Conservation (phyloP, 2,113 vertebrate species). For the Malurus cyaneus region DNA sequence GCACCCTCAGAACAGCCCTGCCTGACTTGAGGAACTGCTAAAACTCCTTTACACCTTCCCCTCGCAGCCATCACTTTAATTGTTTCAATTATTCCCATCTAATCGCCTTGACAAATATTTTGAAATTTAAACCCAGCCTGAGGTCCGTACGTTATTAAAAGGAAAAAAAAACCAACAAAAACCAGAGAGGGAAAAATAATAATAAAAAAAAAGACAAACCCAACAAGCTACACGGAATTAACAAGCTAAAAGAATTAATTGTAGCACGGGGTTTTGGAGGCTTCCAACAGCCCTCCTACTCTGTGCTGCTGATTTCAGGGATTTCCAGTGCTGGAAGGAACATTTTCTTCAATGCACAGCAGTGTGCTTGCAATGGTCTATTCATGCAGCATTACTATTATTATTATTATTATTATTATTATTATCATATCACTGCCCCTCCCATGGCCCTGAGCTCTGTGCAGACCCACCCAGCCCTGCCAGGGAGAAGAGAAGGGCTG, state of each 20-base stretch:
- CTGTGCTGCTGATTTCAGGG: neutral
- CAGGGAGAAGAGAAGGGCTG: accelerated
- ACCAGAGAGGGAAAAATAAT: too few relatives aligned
- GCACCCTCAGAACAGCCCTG: neutral
- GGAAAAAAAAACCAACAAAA: neutral
- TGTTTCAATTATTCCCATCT: constrained; percentile 59
- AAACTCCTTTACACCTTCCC: constrained; percentile 6
- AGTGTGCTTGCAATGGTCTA: neutral
- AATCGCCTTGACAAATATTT: constrained; percentile 58
- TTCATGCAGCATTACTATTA: neutral
- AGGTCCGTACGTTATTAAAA: neutral
- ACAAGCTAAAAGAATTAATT: constrained; percentile 13
- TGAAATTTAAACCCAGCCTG: constrained; percentile 36
- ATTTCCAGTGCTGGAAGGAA: neutral
- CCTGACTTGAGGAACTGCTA: constrained; percentile 16
- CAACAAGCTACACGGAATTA: neutral
- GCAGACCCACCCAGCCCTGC: neutral
- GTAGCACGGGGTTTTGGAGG: constrained; percentile 1
- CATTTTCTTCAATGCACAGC: neutral
- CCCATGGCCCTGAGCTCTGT: neutral
- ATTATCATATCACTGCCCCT: neutral
- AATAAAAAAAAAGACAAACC: neutral
- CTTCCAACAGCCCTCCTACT: neutral
- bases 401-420: neutral
- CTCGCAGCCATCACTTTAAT: constrained; percentile 29